Evolutionary conservation across 2,888 invertebrate genomes (phyloP), one percentile per base, ranked within the genome.

Genomic region (Cephus rjabovi): DNA sequence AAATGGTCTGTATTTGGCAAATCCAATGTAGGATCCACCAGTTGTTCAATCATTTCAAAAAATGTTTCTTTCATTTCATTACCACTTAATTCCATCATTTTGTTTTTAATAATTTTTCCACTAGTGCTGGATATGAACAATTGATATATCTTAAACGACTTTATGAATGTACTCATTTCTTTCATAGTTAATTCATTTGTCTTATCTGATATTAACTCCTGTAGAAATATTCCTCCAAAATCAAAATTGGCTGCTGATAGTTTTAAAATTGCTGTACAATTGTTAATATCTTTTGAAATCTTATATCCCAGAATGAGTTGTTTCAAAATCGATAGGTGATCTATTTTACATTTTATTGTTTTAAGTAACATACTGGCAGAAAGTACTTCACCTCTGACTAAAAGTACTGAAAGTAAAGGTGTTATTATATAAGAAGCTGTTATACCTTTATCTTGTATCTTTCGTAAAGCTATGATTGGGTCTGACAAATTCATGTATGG

Each of bases 211-310:
- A 94, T 91, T 80, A 94, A 92, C 9, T 91, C 89, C 76, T 93
- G 90, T 4, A 95, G 86, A 81, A 95, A 93, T 76, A 93, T 89
- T 0, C 95, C 95, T 0, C 93, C 89, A 91, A 94, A 93, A 85
- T 95, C 94, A 78, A 0, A 93, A 92, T 82, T 92, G 93, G 0
- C 87, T 87, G 1, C 89, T 85, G 56, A 94, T 88, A 37, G 93
- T 93, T 93, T 93, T 12, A 95, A 86, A 12, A 94, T 87, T 75
- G 92, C 91, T 0, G 93, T 87, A 0, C 93, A 93, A 0, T 91
- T 91, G n/a, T 92, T 88, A 4, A 92, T 86, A 71, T 94, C 93
- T 35, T 90, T 90, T 34, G 93, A 93, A 0, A 89, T 91, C 0
- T 92, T 87, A 80, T 93, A 94, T 1, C 93, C 91, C 68, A 91